Conservation (phyloP, 2,888 invertebrate genomes). For the Amblyjoppa proteus region DNA sequence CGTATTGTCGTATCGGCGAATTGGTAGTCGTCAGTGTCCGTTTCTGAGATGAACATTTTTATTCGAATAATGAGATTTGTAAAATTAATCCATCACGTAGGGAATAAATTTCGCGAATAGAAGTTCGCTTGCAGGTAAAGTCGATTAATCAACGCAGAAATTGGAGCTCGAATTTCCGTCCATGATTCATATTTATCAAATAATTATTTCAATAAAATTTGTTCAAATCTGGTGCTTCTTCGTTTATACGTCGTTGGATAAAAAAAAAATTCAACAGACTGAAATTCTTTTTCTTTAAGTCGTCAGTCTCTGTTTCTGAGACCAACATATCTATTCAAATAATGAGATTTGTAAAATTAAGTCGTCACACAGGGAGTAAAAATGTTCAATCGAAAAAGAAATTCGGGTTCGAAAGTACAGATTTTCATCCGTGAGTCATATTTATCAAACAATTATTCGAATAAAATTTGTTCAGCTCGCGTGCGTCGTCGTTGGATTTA, state of each 20-base stretch:
- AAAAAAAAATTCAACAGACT: constrained; percentile 68
- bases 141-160: neutral
- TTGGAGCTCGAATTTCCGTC: neutral
- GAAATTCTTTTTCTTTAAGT: constrained; percentile 46
- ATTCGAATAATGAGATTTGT: constrained; percentile 9
- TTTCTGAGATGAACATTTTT: neutral
- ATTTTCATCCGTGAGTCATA: neutral
- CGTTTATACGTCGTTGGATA: constrained; percentile 14
- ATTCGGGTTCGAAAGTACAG: neutral
- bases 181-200: neutral
- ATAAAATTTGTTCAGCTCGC: neutral
- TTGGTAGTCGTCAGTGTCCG: neutral
- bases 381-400: neutral
- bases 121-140: neutral
- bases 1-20: neutral
- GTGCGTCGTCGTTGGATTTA: constrained; percentile 18
- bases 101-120: too few relatives aligned
- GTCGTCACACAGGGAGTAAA: neutral
- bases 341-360: neutral
- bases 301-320: neutral
- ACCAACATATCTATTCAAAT: neutral
- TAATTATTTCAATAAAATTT: constrained; percentile 10
- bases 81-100: too few relatives aligned
- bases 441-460: neutral
- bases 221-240: neutral